Conservation (phyloP, 2,113 vertebrate species). For the Syrrhaptes paradoxus region DNA sequence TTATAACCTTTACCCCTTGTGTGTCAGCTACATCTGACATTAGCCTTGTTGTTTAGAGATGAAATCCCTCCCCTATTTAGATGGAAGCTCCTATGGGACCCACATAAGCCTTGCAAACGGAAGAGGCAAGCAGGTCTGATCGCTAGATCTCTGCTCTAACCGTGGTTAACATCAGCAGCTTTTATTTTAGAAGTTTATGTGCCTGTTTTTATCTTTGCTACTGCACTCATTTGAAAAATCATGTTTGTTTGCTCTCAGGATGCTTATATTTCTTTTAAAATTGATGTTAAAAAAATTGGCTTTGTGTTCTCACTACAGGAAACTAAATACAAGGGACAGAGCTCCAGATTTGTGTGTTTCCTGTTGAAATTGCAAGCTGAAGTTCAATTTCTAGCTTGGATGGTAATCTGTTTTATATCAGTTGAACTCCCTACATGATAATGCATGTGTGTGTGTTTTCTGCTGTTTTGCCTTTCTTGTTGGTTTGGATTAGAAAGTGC, state of each 20-base stretch:
- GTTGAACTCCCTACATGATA: background rate
- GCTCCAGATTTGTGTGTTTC: background rate
- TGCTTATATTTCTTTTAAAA: background rate
- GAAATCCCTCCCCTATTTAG: conserved; percentile 61
- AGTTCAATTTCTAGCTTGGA: background rate
- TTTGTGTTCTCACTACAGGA: background rate
- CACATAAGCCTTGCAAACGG: background rate
- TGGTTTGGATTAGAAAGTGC: background rate
- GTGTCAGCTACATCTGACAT: conserved; percentile 66
- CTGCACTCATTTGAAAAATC: background rate
- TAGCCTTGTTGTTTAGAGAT: conserved; percentile 57
- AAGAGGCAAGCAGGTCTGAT: background rate
- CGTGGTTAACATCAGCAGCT: background rate
- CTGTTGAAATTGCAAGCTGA: background rate
- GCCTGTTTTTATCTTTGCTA: background rate
- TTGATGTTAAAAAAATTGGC: background rate
- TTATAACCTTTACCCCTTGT: conserved; percentile 60
- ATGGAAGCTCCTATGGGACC: conserved; percentile 54
- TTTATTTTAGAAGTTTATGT: background rate
- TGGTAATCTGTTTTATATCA: background rate
- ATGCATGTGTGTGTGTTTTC: background rate
- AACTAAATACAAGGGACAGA: background rate
- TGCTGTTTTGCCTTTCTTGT: background rate
- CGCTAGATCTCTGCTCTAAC: background rate
- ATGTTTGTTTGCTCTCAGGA: background rate